Conservation (phyloP, 2,113 vertebrate genomes). For the Phycodurus eques region DNA sequence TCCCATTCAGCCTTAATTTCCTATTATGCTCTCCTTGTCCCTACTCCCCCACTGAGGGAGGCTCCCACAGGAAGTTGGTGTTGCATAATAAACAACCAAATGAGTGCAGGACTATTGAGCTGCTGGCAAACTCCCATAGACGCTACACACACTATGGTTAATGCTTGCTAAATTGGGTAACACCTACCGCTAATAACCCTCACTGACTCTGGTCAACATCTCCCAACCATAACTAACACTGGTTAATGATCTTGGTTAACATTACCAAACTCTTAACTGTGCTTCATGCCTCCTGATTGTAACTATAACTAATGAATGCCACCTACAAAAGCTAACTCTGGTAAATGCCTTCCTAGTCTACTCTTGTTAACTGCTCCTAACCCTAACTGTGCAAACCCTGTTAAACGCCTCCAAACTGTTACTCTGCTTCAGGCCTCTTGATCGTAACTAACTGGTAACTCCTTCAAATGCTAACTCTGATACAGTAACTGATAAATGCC, state of each 20-base stretch:
- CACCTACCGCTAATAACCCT: background rate
- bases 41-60: slow-evolving; percentile 7
- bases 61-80: slow-evolving; percentile 39
- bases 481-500: no score
- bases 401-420: background rate
- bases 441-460: background rate
- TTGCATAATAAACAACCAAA: slow-evolving; percentile 63
- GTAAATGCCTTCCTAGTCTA: no score
- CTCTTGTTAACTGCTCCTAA: no score
- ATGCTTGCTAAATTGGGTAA: slow-evolving; percentile 1
- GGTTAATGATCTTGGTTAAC: no score
- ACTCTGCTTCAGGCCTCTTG: background rate
- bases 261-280: background rate
- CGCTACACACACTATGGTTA: slow-evolving; percentile 4
- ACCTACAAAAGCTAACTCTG: background rate
- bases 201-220: background rate
- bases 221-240: background rate
- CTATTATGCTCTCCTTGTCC: slow-evolving; percentile 48
- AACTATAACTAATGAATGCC: background rate
- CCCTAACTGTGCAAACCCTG: no score
- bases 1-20: slow-evolving; percentile 31
- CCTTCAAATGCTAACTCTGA: background rate
- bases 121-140: slow-evolving; percentile 30
- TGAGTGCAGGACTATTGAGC: slow-evolving; percentile 19
- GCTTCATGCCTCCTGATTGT: background rate